Base-by-base conservation (phyloP, 2,113 vertebrate species). In the Zosterops lateralis region DNA sequence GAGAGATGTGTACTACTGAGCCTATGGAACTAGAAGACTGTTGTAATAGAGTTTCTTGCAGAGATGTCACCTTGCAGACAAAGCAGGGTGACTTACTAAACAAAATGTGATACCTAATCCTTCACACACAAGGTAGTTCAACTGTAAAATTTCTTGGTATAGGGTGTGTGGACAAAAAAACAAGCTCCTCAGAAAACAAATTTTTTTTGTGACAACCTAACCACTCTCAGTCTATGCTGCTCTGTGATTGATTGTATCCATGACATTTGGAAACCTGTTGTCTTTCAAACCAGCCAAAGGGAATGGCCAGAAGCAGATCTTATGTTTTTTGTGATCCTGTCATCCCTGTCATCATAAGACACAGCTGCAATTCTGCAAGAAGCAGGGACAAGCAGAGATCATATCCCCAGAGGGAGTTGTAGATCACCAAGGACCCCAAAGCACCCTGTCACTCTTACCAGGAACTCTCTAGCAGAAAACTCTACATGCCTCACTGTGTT, bases 231-330 rank as follows among this genome's bases (percentile, higher is more conserved):
- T 26, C 9, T 47, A 3, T 24, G 29, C 31, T 75, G 14, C 7
- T 61, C 4, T 17, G 14, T 34, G n/a, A 3, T 54, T 68, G 47
- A 26, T 54, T 42, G 15, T n/a, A 48, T 15, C 25, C 20, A 42
- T 0, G 0, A 15, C 29, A 40, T 54, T 54, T 75, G 47, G 54
- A 45, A 82, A 68, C 4, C 7, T 1, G 5, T 5, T 66, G 26
- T 53, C 40, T 61, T 89, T 67, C 54, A 74, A 67, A 75, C 14
- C 24, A 82, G 31, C 9, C 28, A 18, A 34, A 14, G 17, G 6
- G 5, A 82, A 60, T 20, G 11, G 6, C 11, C 20, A 40, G 26
- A 34, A 54, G 6, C 6, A n/a, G 10, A 53, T 26, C 16, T 44
- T 60, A 17, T 1, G 0, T 5, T 28, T 32, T 51, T 57, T 66